Percentiles rank a stretch among this genome's conserved stretches.
Evolutionary conservation across 2,113 vertebrate genomes (phyloP).

Genomic region (Oophaga pumilio): DNA sequence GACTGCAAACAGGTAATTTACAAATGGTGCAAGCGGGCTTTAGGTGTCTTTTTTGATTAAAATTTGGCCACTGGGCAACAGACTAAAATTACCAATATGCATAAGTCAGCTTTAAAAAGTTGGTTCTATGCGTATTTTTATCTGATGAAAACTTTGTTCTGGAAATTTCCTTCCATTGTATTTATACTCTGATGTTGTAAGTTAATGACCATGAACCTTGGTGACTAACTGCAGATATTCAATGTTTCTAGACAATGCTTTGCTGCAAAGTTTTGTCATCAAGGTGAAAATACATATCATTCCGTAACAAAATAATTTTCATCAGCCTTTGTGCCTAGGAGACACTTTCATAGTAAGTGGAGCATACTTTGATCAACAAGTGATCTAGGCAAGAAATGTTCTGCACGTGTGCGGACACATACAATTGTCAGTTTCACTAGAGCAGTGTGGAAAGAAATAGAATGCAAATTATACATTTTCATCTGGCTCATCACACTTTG

Average conservation of each 20-base stretch:
- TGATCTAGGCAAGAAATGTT: neutral
- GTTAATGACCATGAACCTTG: neutral
- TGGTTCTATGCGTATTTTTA: neutral
- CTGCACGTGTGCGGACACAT: neutral
- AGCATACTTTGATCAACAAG: neutral
- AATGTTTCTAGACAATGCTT: neutral
- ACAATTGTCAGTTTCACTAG: slow-evolving; percentile 12
- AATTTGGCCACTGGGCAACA: too few species aligned
- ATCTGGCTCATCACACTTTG: slow-evolving; percentile 15
- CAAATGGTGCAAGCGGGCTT: too few species aligned
- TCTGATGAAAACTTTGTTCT: neutral
- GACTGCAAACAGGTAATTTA: too few species aligned
- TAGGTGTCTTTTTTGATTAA: too few species aligned
- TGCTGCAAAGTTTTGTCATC: neutral
- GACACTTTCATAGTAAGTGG: neutral
- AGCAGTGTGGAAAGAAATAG: neutral
- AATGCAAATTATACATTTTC: slow-evolving; percentile 16
- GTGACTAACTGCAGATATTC: neutral
- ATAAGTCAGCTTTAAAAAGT: neutral
- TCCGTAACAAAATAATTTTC: neutral
- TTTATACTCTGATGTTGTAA: neutral
- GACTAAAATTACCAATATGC: neutral
- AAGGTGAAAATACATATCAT: neutral
- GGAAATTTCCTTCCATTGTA: neutral
- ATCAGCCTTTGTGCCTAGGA: neutral